Base-by-base conservation (phyloP, 2,113 vertebrate genomes). In the Haemorhous mexicanus region DNA sequence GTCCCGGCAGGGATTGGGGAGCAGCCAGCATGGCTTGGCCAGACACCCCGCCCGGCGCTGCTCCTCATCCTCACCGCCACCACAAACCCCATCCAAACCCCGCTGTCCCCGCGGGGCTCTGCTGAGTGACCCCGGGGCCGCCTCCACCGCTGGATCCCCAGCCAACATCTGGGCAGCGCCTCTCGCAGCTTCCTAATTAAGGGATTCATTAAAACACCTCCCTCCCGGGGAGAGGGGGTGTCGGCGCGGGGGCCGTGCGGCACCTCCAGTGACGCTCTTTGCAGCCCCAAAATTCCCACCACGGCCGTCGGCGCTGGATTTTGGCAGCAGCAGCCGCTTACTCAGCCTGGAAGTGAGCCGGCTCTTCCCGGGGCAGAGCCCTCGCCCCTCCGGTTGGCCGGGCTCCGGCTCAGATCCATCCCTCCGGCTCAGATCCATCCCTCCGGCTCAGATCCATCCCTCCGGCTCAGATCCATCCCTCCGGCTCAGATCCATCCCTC, bases 381-480 rank as follows among this genome's bases (percentile, higher is more conserved):
- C 16, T 19, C 43, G 3, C 35, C 43, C 74, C 43, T 56, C 49
- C 20, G 13, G 58, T 33, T 22, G 1, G 37, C 32, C 30, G 7
- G 24, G 41, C 49, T n/a, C 18, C 12, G 32, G 24, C 53, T 23
- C 22, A 0, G 1, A 6, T 8, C 62, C 83, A 3, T 1, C 15
- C 10, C 33, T 28, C 32, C 7, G 0, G 50, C 3, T 46, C 24
- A 14, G 3, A n/a, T 17, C 43, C 63, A 46, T 24, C 32, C 0
- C 26, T 16, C 10, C 15, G 0, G 41, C 4, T 16, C 21, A 44
- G 3, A 26, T 18, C 43, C 64, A 47, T 3, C 22, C 0, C 30
- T 17, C 10, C 3, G 0, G 21, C 7, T 22, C 7, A 23, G 6
- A 16, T 17, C 58, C 58, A 37, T 18, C n/a, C 1, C n/a, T 5